Base-by-base conservation (phyloP, 2,797 vertebrate species). In the Petrocephalus sullivani region DNA sequence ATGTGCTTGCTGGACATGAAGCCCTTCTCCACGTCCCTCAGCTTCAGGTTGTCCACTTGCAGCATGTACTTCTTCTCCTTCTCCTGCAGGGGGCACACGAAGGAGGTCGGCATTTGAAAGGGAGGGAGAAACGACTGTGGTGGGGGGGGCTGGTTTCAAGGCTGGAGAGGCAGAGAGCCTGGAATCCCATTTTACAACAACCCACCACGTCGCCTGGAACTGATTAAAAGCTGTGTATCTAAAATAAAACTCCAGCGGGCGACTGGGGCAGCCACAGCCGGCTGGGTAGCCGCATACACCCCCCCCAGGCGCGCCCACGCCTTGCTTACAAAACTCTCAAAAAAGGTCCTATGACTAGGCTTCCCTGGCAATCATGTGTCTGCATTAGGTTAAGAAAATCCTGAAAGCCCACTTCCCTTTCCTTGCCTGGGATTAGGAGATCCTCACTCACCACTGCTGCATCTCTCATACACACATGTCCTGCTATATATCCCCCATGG, bases 21-120 rank as follows among this genome's bases (percentile, higher is more conserved):
- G 0, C 98, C 96, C 89, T 99, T 99, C 93, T 99, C 98, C 88
- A 99, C 96, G 21, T 99, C 98, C 0, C 98, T 95, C 91, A 99
- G 94, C 91, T 97, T 99, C 94, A 99, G 95, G 93, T 99, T 99
- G 93, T 99, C 98, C 93, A 99, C 97, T 1, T 97, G 97, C 87
- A 99, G 94, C 98, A 99, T 99, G 92, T 99, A 99, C 88, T 99
- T 99, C 96, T 99, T 99, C 93, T 99, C 98, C 49, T 99, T 99
- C 93, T 99, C 98, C 98, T 99, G 96, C 90, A 94, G 95, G 90
- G 91, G 95, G 93, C 49, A 87, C n/a, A 89, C 16, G 95, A 87
- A 93, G 88, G 89, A 78, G 85, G 91, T 88, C 85, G 81, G 41
- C 12, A 21, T 51, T 28, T 78, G 19, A 53, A 56, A 49, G 53